phyloP scores from a whole-genome alignment of 2,888 invertebrate genomes.

The Pyrrhia umbra region DNA sequence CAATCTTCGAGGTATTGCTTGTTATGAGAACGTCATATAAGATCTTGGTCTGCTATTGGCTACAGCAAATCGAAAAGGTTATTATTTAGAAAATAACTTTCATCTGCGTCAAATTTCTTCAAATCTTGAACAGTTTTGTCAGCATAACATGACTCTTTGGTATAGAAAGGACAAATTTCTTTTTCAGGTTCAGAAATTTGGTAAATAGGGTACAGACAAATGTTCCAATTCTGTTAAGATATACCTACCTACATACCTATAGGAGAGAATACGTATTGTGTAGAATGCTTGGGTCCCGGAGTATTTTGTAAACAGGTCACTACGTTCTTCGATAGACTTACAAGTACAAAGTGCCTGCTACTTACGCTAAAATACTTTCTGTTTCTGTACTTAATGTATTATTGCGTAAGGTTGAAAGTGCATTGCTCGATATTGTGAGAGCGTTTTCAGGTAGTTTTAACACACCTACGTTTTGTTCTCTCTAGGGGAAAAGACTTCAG shows the following conservation, averaged over 20 bases:
- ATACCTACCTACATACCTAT: constrained; percentile 27
- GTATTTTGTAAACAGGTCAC: constrained; percentile 51
- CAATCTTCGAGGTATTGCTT: constrained; percentile 47
- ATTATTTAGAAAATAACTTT: constrained; percentile 1
- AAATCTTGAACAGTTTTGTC: neutral
- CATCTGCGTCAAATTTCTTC: neutral
- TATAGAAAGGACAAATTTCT: neutral
- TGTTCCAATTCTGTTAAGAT: constrained; percentile 28
- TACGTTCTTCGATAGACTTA: constrained; percentile 44
- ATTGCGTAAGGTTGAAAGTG: constrained; percentile 23
- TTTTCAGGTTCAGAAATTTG: constrained; percentile 1
- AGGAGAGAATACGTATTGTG: constrained; percentile 40
- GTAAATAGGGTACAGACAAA: constrained; percentile 4
- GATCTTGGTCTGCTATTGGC: constrained; percentile 13
- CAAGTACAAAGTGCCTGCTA: constrained; percentile 37
- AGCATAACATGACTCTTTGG: neutral
- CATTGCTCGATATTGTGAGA: constrained; percentile 1
- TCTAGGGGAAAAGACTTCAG: constrained; percentile 4
- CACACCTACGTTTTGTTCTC: constrained; percentile 4
- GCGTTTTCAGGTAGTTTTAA: constrained; percentile 20
- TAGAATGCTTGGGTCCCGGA: constrained; percentile 35
- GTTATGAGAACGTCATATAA: constrained; percentile 20
- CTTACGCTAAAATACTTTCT: constrained; percentile 33
- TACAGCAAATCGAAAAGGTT: constrained; percentile 9
- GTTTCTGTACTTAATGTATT: constrained; percentile 16